phyloP scores from a whole-genome alignment of 2,888 invertebrate species.

The Endomychus coccineus region DNA sequence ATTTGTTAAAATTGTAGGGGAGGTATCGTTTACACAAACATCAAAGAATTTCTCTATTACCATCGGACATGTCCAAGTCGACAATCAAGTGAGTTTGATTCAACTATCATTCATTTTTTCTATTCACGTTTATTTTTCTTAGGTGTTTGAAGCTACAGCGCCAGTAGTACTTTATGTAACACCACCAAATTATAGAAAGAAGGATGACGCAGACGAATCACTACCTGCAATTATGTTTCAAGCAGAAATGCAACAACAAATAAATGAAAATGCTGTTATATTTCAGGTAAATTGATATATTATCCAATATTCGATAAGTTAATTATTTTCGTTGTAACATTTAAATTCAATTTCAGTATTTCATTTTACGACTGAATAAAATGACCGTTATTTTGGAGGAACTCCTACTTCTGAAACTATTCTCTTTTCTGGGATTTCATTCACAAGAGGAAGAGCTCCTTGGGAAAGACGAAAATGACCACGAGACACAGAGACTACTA shows the following conservation, averaged over 20 bases:
- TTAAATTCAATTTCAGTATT: constrained; percentile 48
- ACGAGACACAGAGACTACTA: constrained; percentile 71
- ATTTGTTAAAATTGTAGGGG: constrained; percentile 57
- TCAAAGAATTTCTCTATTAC: constrained; percentile 60
- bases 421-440: constrained; percentile 50
- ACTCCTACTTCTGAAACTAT: constrained; percentile 65
- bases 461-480: constrained; percentile 63
- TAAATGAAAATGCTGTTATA: constrained; percentile 68
- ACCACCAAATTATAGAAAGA: constrained; percentile 42
- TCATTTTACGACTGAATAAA: constrained; percentile 74
- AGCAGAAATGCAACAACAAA: constrained; percentile 65
- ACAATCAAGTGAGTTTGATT: constrained; percentile 57
- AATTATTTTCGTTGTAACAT: constrained; percentile 3
- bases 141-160: constrained; percentile 77
- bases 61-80: constrained; percentile 76
- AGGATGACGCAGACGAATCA: constrained; percentile 45
- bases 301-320: constrained; percentile 1
- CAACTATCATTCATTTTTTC: not conserved
- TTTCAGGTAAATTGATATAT: constrained; percentile 53
- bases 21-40: constrained; percentile 50
- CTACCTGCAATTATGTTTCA: constrained; percentile 74
- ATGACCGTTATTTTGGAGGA: constrained; percentile 86
- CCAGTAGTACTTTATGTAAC: constrained; percentile 77
- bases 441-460: constrained; percentile 48
- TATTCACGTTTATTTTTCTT: too few relatives aligned